A percentile compares a stretch with the other conserved stretches of the same genome.
phyloP scores from a whole-genome alignment of 2,888 invertebrate species.

The Quadroppia sp. region DNA sequence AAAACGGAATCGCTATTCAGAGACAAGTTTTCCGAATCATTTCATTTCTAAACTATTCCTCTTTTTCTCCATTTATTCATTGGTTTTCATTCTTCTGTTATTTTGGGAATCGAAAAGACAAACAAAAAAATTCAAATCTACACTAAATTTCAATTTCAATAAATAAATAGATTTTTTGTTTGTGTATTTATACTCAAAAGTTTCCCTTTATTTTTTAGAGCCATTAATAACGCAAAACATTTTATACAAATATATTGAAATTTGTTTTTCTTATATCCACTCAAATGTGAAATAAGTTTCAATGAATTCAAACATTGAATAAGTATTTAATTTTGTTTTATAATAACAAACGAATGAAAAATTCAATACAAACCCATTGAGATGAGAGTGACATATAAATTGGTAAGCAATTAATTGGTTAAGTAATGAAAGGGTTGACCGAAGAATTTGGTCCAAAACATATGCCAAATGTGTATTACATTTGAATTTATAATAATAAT shows the following conservation, averaged over 20 bases:
- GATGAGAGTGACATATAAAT: not conserved
- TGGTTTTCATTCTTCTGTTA: not conserved
- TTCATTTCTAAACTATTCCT: conserved; percentile 9
- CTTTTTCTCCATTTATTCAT: not conserved
- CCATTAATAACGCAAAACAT: not conserved
- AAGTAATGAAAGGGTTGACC: not conserved
- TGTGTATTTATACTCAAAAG: not conserved
- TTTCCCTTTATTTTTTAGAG: not conserved
- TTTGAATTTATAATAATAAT: not conserved
- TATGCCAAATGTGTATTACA: conserved; percentile 8
- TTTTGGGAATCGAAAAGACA: not conserved
- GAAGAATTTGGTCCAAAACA: not conserved
- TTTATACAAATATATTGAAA: not conserved
- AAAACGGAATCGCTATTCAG: not conserved
- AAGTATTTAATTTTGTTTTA: not conserved
- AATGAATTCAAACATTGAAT: not conserved
- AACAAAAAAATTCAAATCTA: not conserved
- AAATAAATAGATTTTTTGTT: not conserved
- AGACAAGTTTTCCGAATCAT: conserved; percentile 18
- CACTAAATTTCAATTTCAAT: conserved; percentile 1
- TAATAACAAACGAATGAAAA: no score
- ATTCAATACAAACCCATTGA: not conserved
- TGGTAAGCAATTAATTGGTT: not conserved
- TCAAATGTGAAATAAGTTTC: not conserved
- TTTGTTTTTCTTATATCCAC: not conserved